Base-by-base conservation (phyloP, 2,888 invertebrate species). In the Carabus problematicus region DNA sequence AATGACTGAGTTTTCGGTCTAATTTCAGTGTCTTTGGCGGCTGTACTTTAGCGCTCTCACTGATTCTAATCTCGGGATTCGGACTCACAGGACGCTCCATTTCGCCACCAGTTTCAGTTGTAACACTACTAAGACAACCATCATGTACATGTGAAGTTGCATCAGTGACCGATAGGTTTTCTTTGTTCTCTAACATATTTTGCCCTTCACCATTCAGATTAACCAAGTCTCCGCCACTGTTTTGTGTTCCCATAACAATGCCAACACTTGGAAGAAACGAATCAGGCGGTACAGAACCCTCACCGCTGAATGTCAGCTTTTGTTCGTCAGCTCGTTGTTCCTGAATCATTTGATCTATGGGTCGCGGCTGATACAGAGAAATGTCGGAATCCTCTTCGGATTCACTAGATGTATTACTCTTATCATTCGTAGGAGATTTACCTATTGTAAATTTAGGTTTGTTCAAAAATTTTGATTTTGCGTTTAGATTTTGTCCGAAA, bases 361-460 rank as follows among this genome's bases (percentile, higher is more conserved):
- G 14, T 79, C 64, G 3, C 76, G 82, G 82, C 72, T 82, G 82
- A 72, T 82, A 82, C 45, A 82, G 81, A 63, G 83, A 87, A 56
- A 88, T 87, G 73, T 90, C 90, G 14, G 87, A 89, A 12, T 88
- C 87, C n/a, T 88, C 87, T 71, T 86, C 87, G 12, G 89, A 90
- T 49, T 89, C 89, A 0, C 84, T 84, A 66, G 85, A 85, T 59
- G 88, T 89, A 76, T 85, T 87, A 54, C 84, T 83, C 43, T 78
- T 78, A 62, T 80, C 80, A 41, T 79, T 76, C 73, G 84, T 83
- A 7, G 79, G 75, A 71, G 81, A 82, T 76, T 82, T 81, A 18
- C 85, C 84, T 40, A 86, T 81, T 0, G 84, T 84, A 77, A 87
- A 87, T 71, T 85, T 85, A 73, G 79, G 74, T 71, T 75, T 71